Percentiles rank a stretch among this genome's conserved stretches.
Conservation (phyloP, 2,888 invertebrate genomes). For the Xestia c-nigrum region DNA sequence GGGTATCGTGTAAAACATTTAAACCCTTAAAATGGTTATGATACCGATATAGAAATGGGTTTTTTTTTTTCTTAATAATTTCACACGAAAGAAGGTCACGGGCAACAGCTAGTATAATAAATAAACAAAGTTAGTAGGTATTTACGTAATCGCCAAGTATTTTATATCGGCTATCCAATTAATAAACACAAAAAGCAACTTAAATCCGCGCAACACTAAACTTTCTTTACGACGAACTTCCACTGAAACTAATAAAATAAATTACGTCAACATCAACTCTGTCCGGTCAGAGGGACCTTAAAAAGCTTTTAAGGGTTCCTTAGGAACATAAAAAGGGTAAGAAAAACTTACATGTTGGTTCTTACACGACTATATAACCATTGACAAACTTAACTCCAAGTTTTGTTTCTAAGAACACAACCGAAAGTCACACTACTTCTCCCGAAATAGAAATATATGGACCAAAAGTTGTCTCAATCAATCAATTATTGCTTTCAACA, state of each 20-base stretch:
- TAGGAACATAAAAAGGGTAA: constrained; percentile 57
- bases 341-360: constrained; percentile 42
- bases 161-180: constrained; percentile 36
- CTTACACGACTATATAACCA: constrained; percentile 29
- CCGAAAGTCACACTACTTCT: constrained; percentile 15
- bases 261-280: constrained; percentile 72
- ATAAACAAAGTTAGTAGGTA: neutral
- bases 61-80: too few species aligned
- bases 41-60: too few species aligned
- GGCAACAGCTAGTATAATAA: too few species aligned
- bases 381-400: constrained; percentile 31
- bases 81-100: too few species aligned
- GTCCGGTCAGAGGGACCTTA: constrained; percentile 67
- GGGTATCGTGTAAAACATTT: too few species aligned
- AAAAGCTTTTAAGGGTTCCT: constrained; percentile 75
- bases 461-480: constrained; percentile 22
- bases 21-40: too few species aligned
- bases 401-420: constrained; percentile 37
- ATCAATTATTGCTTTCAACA: constrained; percentile 38
- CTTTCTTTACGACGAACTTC: constrained; percentile 69
- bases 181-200: constrained; percentile 61
- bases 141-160: neutral
- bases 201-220: constrained; percentile 61
- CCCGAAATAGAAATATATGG: constrained; percentile 37
- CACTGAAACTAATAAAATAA: constrained; percentile 75